phyloP scores from a whole-genome alignment of 2,113 vertebrate genomes.

The Zapus hudsonius region DNA sequence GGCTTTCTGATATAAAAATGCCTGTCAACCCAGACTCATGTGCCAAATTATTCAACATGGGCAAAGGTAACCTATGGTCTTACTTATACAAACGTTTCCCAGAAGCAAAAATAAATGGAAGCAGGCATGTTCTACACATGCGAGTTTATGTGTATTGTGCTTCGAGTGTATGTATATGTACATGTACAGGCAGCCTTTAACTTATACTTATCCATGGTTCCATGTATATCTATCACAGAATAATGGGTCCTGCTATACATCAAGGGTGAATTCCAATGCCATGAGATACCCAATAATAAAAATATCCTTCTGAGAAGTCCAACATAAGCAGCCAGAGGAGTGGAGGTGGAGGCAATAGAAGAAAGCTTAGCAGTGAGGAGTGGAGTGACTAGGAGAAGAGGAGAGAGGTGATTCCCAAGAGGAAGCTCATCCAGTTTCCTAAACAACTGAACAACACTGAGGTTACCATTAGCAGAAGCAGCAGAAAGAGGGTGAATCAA shows the following conservation, averaged over 20 bases:
- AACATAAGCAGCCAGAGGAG: background rate
- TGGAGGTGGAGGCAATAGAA: background rate
- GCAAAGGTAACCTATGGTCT: constrained; percentile 66
- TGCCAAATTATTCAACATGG: constrained; percentile 63
- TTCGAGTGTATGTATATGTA: background rate
- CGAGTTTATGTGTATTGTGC: background rate
- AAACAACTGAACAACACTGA: background rate
- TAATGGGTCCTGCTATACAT: background rate
- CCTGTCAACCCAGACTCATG: constrained; percentile 22
- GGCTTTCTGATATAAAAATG: constrained; percentile 37
- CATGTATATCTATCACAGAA: background rate
- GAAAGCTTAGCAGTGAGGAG: background rate
- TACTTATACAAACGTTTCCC: constrained; percentile 47
- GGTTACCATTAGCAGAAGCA: background rate
- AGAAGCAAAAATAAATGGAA: constrained; percentile 57
- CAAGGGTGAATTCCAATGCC: background rate
- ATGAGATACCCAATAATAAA: background rate
- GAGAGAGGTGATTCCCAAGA: background rate
- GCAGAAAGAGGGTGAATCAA: background rate
- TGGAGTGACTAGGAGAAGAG: background rate
- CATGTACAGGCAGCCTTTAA: background rate
- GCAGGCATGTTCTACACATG: constrained; percentile 21
- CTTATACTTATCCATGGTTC: background rate
- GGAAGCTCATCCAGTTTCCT: background rate
- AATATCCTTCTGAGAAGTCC: background rate